Conservation (phyloP, 2,113 vertebrate genomes). For the Aythya baeri region DNA sequence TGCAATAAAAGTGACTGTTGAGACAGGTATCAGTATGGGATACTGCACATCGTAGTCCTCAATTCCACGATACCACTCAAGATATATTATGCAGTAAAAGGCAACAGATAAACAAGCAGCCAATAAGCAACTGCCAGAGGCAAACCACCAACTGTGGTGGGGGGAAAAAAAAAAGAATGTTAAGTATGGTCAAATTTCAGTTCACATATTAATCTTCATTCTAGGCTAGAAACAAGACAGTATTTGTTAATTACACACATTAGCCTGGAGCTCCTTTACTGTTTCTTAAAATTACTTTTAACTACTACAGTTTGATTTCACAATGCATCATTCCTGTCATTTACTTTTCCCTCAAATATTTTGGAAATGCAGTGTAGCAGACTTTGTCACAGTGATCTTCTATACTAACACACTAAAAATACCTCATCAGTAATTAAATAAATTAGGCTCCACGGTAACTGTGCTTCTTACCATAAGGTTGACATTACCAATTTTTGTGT, state of each 20-base stretch:
- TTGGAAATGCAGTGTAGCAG: not conserved
- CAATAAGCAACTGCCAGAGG: constrained; percentile 81
- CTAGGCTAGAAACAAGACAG: not conserved
- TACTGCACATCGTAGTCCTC: constrained; percentile 88
- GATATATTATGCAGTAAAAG: constrained; percentile 90
- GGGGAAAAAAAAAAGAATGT: not conserved
- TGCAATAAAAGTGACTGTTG: constrained; percentile 89
- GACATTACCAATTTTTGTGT: not conserved
- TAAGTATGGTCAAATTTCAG: not conserved
- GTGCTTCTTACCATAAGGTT: not conserved
- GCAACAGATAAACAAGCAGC: constrained; percentile 82
- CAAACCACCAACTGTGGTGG: constrained; percentile 86
- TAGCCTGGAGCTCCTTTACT: not conserved
- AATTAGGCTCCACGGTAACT: not conserved
- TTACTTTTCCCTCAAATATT: not conserved
- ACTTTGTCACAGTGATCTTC: not conserved
- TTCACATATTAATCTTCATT: not conserved
- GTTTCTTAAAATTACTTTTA: not conserved
- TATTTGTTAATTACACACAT: not conserved
- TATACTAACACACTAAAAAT: not conserved
- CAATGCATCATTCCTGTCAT: not conserved
- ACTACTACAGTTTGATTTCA: not conserved
- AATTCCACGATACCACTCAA: constrained; percentile 91
- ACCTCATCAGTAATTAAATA: not conserved
- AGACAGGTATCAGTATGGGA: constrained; percentile 88